Evolutionary conservation across 2,113 vertebrate species (phyloP), one percentile per base, ranked within the genome.

Genomic region (Varanus salvator): DNA sequence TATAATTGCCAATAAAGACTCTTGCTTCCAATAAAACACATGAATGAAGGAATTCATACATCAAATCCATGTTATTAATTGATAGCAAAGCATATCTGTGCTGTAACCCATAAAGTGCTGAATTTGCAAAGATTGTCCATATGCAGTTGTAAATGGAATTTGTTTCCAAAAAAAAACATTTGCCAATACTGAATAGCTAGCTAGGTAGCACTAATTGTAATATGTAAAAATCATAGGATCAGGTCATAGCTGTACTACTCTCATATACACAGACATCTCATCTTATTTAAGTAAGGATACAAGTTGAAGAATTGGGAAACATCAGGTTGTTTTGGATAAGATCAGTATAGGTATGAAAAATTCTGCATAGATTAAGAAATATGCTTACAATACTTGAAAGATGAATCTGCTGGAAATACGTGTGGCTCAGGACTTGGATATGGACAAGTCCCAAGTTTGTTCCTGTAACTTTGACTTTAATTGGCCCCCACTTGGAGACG

Each of bases 1-100:
- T 87, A 84, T 54, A 91, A 88, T 29, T 90, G 25, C 25, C 29
- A 89, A 72, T 89, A 87, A 89, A 91, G 87, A 54, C 0, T 1
- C 83, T 88, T 90, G 29, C 25, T 84, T 92, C 14, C 34, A 84
- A 74, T 68, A 91, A 89, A 87, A 2, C 8, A 52, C 52, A 48
- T 7, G 57, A 86, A 90, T 57, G 89, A 64, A 89, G 21, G 72
- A 60, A 15, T 60, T 91, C 64, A 75, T 7, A 9, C 4, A 85
- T 83, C 89, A 90, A 54, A 0, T 31, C 60, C 88, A 91, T 52
- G 0, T 4, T 84, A 1, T 88, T 89, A 91, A 87, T 81, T 87
- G 84, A 85, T 85, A 89, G 60, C 21, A 78, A 80, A 76, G 21
- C 69, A 64, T 89, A 89, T 38, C 44, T 77, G n/a, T 21, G 11